Evolutionary conservation across 2,113 vertebrate genomes (phyloP), one percentile per base, ranked within the genome.

Genomic region (Coryphaenoides rupestris): DNA sequence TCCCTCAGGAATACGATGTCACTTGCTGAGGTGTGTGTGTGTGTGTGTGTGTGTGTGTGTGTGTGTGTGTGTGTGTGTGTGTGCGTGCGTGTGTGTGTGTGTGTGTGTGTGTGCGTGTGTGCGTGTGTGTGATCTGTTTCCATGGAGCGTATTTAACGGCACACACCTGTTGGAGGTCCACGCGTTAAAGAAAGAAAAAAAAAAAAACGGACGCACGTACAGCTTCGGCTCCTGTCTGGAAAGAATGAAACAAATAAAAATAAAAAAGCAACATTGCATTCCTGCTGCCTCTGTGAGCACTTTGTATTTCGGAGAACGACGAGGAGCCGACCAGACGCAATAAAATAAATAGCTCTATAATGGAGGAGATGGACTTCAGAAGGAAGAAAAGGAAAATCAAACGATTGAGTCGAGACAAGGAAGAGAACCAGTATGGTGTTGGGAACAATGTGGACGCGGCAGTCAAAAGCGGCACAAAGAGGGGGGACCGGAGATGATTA

Each of bases 291-390:
- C 82, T 83, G 79, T 73, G 74, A 74, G 62, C 69, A 74, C 75
- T 75, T 80, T 87, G 81, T 81, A n/a, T n/a, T n/a, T n/a, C n/a
- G 63, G 80, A 68, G 75, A 73, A 82, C 33, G 33, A 40, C 7
- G n/a, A n/a, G n/a, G n/a, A n/a, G n/a, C n/a, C 13, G 76, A 70
- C 69, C 69, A 72, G 75, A 86, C 70, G 87, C 85, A 88, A 87
- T 89, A 74, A 84, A 85, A 85, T 83, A 82, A 82, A 78, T 89
- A 83, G 86, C 72, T 66, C 74, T 76, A 72, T 75, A 68, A 65
- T 69, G 73, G 75, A 74, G 63, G 58, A 70, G 84, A 40, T 40
- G 33, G 33, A 40, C 33, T 40, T 40, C 13, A 40, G 85, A 82
- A 81, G 80, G 60, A 65, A 85, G 76, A 77, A 80, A 88, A 87